Conservation (phyloP, 92 coral and sea anemone species). For the Palythoa heliodiscus region DNA sequence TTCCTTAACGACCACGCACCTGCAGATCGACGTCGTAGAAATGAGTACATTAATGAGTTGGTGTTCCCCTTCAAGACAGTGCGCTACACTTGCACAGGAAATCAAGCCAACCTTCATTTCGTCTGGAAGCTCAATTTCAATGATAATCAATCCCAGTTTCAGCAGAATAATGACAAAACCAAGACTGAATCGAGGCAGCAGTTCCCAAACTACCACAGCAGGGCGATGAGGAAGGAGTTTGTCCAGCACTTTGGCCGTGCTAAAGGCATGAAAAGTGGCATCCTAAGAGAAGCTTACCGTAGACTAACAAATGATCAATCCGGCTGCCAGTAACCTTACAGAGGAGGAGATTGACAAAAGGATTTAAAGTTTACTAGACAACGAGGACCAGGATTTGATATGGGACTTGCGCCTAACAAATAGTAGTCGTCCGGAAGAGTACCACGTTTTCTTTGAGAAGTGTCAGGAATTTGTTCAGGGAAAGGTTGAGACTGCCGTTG, state of each 20-base stretch:
- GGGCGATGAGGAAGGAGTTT: constrained; percentile 23
- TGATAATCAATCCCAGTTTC: neutral
- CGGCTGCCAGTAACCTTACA: constrained; percentile 4
- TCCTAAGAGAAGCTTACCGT: neutral
- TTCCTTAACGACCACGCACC: constrained; percentile 46
- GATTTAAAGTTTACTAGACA: neutral
- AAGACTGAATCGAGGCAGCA: constrained; percentile 8
- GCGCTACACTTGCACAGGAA: constrained; percentile 40
- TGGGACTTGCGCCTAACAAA: constrained; percentile 35
- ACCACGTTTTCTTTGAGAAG: constrained; percentile 35
- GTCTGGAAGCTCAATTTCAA: constrained; percentile 30
- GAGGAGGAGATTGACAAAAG: constrained; percentile 1
- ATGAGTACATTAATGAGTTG: constrained; percentile 35
- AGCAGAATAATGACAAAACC: neutral
- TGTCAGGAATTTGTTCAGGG: constrained; percentile 48
- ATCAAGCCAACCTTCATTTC: constrained; percentile 38
- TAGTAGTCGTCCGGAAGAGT: constrained; percentile 46
- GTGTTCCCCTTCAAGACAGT: constrained; percentile 49
- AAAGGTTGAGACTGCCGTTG: constrained; percentile 47
- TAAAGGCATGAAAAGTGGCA: constrained; percentile 39
- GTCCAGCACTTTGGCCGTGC: constrained; percentile 36
- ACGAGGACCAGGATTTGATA: neutral
- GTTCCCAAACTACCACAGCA: constrained; percentile 42
- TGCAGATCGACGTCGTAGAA: constrained; percentile 43
- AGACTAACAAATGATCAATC: constrained; percentile 15